Conservation (phyloP, 2,113 vertebrate genomes). For the Rhinolophus ferrumequinum region DNA sequence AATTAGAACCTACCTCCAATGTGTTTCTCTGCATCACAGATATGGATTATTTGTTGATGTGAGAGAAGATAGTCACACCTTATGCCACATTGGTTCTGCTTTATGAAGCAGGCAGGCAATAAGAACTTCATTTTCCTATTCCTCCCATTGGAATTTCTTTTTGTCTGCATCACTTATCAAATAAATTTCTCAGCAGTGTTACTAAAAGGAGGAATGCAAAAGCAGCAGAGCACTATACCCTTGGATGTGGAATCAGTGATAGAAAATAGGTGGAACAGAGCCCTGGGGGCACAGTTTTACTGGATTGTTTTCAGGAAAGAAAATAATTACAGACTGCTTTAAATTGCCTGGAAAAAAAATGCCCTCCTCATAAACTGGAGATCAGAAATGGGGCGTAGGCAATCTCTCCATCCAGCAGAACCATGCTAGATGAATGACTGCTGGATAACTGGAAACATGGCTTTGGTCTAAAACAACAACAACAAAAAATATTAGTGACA, state of each 20-base stretch:
- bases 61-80: background rate
- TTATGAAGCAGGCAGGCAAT: background rate
- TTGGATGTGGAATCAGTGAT: background rate
- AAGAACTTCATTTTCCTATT: slow-evolving; percentile 23
- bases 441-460: background rate
- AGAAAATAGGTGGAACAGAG: slow-evolving; percentile 1
- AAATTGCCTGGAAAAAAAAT: slow-evolving; percentile 44
- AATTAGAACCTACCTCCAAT: background rate
- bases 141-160: background rate
- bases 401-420: background rate
- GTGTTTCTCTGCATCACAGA: background rate
- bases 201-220: background rate
- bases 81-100: background rate
- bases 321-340: slow-evolving; percentile 34
- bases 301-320: slow-evolving; percentile 24
- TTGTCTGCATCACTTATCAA: slow-evolving; percentile 12
- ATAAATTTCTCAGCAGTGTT: slow-evolving; percentile 46
- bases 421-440: background rate
- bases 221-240: background rate
- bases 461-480: background rate
- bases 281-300: background rate
- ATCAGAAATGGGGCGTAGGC: background rate
- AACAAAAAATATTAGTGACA: background rate
- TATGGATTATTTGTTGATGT: background rate
- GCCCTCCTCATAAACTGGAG: background rate